These are phyloP conservation scores for Oreochromis grahami DNA, from an alignment of 2,797 vertebrate genomes.

Conservation along the genomic window DNA sequence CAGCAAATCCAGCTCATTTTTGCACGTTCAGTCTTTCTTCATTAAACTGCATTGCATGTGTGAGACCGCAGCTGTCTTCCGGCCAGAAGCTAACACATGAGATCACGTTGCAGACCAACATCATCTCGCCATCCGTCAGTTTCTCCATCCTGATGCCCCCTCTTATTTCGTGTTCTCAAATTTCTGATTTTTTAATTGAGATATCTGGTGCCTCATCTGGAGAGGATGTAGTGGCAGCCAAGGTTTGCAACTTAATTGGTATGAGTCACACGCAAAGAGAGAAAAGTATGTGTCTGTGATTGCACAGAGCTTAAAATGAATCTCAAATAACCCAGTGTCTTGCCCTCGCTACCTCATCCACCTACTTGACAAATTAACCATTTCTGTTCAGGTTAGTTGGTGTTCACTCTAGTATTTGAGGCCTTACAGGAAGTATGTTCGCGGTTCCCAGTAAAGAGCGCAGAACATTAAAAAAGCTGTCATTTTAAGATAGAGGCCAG, in stretches of 20 bases:
- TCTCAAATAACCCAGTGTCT: slow-evolving; percentile 48
- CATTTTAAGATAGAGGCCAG: slow-evolving; percentile 15
- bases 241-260: slow-evolving; percentile 53
- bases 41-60: slow-evolving; percentile 32
- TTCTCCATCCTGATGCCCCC: slow-evolving; percentile 12
- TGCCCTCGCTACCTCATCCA: neutral
- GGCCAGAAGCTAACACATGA: slow-evolving; percentile 56
- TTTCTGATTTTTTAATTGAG: slow-evolving; percentile 70
- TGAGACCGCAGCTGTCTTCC: slow-evolving; percentile 71
- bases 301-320: slow-evolving; percentile 22
- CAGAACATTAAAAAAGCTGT: slow-evolving; percentile 22
- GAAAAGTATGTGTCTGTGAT: slow-evolving; percentile 25
- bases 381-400: slow-evolving; percentile 52
- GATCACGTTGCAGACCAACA: slow-evolving; percentile 59
- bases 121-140: slow-evolving; percentile 40
- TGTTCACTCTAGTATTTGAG: slow-evolving; percentile 26
- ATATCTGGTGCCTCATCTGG: slow-evolving; percentile 61
- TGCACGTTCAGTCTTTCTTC: slow-evolving; percentile 25
- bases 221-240: slow-evolving; percentile 60
- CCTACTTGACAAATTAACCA: slow-evolving; percentile 13
- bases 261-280: slow-evolving; percentile 16
- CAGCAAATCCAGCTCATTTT: neutral
- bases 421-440: slow-evolving; percentile 14
- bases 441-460: slow-evolving; percentile 4
- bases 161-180: slow-evolving; percentile 38